A percentile compares a stretch with the other conserved stretches of the same genome.
Evolutionary conservation across 2,797 vertebrate species (phyloP).

Genomic region (Rhincodon typus): DNA sequence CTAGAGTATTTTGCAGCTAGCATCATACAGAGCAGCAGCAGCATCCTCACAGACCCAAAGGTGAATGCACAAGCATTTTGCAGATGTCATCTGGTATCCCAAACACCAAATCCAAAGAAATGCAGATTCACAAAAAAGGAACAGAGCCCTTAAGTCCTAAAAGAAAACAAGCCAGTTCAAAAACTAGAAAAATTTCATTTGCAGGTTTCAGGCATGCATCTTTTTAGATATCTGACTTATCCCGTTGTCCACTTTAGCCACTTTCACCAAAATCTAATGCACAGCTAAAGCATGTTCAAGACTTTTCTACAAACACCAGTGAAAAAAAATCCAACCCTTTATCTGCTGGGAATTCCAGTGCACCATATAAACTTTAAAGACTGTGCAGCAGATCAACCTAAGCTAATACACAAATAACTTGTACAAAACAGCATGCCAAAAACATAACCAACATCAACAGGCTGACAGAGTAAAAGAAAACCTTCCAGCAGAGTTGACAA

Average conservation of each 20-base stretch:
- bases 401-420: not conserved
- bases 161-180: not conserved
- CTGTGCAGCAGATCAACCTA: not conserved
- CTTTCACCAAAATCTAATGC: not conserved
- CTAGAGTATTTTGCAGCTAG: not conserved
- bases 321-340: too few species aligned
- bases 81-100: not conserved
- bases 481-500: not conserved
- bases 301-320: not conserved
- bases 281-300: not conserved
- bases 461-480: conserved; percentile 1
- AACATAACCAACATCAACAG: not conserved
- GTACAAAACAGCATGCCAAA: not conserved
- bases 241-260: not conserved
- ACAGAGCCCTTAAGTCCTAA: not conserved
- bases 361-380: not conserved
- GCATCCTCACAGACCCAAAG: too few species aligned
- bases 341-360: not conserved
- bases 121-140: not conserved
- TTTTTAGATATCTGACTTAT: not conserved
- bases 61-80: not conserved
- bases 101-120: not conserved
- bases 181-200: not conserved
- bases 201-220: not conserved
- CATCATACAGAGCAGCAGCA: too few species aligned